A percentile compares a stretch with the other conserved stretches of the same genome.
Evolutionary conservation across 2,888 invertebrate genomes (phyloP).

Genomic region (Macrophya annulata): DNA sequence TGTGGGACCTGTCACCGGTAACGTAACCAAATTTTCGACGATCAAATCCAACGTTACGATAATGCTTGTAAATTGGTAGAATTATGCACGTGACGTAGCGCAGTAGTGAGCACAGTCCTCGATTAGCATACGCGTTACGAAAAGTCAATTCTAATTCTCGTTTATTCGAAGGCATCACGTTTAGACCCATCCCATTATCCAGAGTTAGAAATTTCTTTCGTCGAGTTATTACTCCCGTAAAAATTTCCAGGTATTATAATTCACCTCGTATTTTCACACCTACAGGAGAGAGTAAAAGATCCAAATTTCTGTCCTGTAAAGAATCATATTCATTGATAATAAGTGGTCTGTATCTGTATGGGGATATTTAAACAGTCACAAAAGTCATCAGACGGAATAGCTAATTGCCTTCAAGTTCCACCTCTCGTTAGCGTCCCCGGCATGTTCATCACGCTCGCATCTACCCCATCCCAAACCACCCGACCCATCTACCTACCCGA

Average conservation of each 20-base stretch:
- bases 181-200: slow-evolving; percentile 55
- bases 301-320: neutral
- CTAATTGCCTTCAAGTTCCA: slow-evolving; percentile 60
- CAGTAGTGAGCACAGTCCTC: slow-evolving; percentile 66
- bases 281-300: neutral
- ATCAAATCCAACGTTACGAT: slow-evolving; percentile 76
- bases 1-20: slow-evolving; percentile 58
- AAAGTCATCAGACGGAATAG: slow-evolving; percentile 56
- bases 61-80: slow-evolving; percentile 78
- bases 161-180: slow-evolving; percentile 25
- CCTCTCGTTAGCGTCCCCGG: slow-evolving; percentile 55
- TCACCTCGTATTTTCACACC: neutral
- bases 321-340: neutral
- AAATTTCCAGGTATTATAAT: neutral
- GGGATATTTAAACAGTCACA: slow-evolving; percentile 1
- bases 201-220: neutral
- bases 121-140: slow-evolving; percentile 77
- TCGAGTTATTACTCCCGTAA: neutral
- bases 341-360: slow-evolving; percentile 10
- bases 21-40: slow-evolving; percentile 74
- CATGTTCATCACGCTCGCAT: slow-evolving; percentile 53
- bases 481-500: slow-evolving; percentile 21
- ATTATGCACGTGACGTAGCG: slow-evolving; percentile 73
- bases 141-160: slow-evolving; percentile 41
- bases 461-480: slow-evolving; percentile 38